These are phyloP conservation scores for Fistularia commersonii DNA, from an alignment of 2,797 vertebrate species.

Conservation along the genomic window DNA sequence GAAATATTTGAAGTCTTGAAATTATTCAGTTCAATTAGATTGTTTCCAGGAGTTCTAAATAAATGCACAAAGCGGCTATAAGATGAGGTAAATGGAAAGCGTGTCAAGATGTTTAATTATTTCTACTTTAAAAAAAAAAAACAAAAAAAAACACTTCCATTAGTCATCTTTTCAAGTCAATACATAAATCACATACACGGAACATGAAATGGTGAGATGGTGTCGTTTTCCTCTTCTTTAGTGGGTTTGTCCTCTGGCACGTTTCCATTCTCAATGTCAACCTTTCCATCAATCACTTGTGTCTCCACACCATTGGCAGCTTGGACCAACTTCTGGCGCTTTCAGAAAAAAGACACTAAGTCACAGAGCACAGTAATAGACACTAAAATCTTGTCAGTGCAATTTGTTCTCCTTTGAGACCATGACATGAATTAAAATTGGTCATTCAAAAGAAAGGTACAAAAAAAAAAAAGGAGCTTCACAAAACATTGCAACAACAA, in stretches of 20 bases:
- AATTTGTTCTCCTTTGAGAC: too few relatives aligned
- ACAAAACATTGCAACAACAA: slow-evolving; percentile 11
- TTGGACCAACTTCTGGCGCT: slow-evolving; percentile 91
- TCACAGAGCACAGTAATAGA: slow-evolving; percentile 42
- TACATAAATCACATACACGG: slow-evolving; percentile 70
- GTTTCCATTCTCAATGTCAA: slow-evolving; percentile 89
- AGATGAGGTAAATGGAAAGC: too few relatives aligned
- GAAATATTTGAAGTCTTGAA: too few relatives aligned
- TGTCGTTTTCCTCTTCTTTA: slow-evolving; percentile 76
- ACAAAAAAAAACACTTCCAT: too few relatives aligned
- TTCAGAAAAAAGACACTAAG: slow-evolving; percentile 65
- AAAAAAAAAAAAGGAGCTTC: too few relatives aligned
- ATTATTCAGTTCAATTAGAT: too few relatives aligned
- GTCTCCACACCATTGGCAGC: slow-evolving; percentile 84
- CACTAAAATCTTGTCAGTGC: too few relatives aligned
- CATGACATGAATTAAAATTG: too few relatives aligned
- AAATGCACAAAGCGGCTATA: too few relatives aligned
- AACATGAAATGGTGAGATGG: slow-evolving; percentile 85
- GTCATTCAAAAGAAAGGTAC: too few relatives aligned
- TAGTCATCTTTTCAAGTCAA: slow-evolving; percentile 17
- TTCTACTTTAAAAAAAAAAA: slow-evolving; percentile 9
- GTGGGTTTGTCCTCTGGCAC: slow-evolving; percentile 84
- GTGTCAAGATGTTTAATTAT: too few relatives aligned
- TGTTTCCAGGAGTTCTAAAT: too few relatives aligned
- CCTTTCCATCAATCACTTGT: slow-evolving; percentile 85